These are phyloP conservation scores for Acinonyx jubatus DNA, from an alignment of 2,113 vertebrate species.

Conservation along the genomic window DNA sequence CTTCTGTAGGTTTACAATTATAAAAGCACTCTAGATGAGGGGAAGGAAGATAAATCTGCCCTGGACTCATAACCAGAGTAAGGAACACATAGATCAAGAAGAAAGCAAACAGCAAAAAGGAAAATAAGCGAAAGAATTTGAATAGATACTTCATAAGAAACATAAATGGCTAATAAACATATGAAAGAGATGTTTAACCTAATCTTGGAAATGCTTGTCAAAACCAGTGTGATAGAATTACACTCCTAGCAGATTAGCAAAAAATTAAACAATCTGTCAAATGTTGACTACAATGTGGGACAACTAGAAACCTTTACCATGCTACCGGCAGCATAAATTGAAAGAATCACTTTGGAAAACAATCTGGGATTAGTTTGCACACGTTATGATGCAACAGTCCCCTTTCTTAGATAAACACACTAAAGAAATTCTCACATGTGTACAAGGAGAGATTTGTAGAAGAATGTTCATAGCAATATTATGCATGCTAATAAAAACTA, in stretches of 20 bases:
- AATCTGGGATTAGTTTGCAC: background rate
- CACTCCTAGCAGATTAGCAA: background rate
- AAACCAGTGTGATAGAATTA: slow-evolving; percentile 20
- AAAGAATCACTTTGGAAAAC: background rate
- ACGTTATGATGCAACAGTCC: background rate
- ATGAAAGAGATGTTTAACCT: slow-evolving; percentile 4
- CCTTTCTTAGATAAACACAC: background rate
- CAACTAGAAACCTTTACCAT: background rate
- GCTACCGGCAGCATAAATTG: background rate
- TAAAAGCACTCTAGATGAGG: background rate
- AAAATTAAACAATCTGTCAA: slow-evolving; percentile 45
- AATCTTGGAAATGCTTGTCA: slow-evolving; percentile 30
- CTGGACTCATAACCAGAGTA: background rate
- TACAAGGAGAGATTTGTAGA: background rate
- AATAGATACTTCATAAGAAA: slow-evolving; percentile 44
- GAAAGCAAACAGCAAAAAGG: slow-evolving; percentile 35
- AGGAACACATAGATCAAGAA: background rate
- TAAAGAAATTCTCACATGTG: background rate
- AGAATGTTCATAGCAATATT: background rate
- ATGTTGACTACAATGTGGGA: background rate
- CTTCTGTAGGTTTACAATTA: background rate
- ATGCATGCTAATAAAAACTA: background rate
- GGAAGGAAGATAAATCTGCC: background rate
- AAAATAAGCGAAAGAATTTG: slow-evolving; percentile 23
- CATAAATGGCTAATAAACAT: slow-evolving; percentile 11